These are phyloP conservation scores for Scaptomyza caliginosa DNA, from an alignment of 2,888 invertebrate genomes.

Conservation along the genomic window DNA sequence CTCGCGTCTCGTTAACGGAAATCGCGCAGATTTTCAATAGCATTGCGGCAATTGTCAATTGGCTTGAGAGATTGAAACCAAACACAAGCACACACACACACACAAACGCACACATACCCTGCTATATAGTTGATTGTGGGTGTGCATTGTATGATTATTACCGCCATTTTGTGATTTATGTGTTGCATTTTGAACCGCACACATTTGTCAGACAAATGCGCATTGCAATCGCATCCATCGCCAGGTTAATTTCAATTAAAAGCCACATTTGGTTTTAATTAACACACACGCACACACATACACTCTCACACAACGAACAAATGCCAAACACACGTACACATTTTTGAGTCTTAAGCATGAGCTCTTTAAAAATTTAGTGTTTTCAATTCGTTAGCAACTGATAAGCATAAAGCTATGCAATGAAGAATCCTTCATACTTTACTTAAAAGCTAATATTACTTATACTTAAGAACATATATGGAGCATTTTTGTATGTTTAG, in stretches of 20 bases:
- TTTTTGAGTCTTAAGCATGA: neutral
- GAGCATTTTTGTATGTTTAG: too few relatives aligned
- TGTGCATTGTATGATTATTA: constrained; percentile 60
- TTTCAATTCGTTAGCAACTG: neutral
- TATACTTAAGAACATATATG: neutral
- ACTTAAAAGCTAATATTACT: neutral
- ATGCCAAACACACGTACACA: neutral
- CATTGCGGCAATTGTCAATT: constrained; percentile 71
- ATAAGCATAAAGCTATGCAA: neutral
- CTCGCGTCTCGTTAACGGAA: constrained; percentile 54
- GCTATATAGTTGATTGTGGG: constrained; percentile 2
- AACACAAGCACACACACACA: constrained; percentile 8
- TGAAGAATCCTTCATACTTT: neutral
- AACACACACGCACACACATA: constrained; percentile 33
- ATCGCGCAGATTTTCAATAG: constrained; percentile 67
- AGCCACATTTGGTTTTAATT: constrained; percentile 61
- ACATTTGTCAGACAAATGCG: constrained; percentile 54
- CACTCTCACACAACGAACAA: too few relatives aligned
- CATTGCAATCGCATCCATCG: constrained; percentile 54
- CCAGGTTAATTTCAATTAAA: constrained; percentile 74
- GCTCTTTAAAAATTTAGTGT: constrained; percentile 3
- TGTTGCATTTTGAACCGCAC: constrained; percentile 57
- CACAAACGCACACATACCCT: neutral
- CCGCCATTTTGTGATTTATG: constrained; percentile 68
- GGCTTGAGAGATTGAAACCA: constrained; percentile 72